Percentiles rank a stretch among this genome's conserved stretches.
phyloP scores from a whole-genome alignment of 2,888 invertebrate species.

The Tachina lurida region DNA sequence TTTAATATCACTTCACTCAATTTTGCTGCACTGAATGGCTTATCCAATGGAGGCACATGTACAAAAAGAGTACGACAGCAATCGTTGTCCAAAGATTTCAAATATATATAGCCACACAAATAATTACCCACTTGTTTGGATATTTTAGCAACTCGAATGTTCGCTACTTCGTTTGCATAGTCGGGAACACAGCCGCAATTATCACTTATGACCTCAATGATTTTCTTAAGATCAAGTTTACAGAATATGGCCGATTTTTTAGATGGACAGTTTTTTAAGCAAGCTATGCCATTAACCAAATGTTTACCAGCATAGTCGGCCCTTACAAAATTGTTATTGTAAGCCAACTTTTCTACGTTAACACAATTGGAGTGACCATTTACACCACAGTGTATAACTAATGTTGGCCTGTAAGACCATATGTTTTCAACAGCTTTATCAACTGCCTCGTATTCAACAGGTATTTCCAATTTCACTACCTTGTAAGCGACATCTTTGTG shows the following conservation, averaged over 20 bases:
- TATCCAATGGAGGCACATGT: slow-evolving; percentile 88
- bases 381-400: slow-evolving; percentile 83
- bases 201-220: slow-evolving; percentile 80
- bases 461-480: slow-evolving; percentile 85
- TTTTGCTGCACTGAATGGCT: slow-evolving; percentile 86
- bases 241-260: slow-evolving; percentile 75
- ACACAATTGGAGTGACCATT: slow-evolving; percentile 79
- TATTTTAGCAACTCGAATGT: slow-evolving; percentile 68
- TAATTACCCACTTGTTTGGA: slow-evolving; percentile 84
- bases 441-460: slow-evolving; percentile 87
- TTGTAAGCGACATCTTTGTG: slow-evolving; percentile 82
- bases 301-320: slow-evolving; percentile 79
- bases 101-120: slow-evolving; percentile 91
- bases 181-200: slow-evolving; percentile 75
- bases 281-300: slow-evolving; percentile 74
- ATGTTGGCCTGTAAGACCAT: slow-evolving; percentile 86
- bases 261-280: slow-evolving; percentile 73
- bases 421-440: slow-evolving; percentile 85
- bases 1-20: slow-evolving; percentile 84
- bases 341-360: slow-evolving; percentile 80
- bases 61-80: slow-evolving; percentile 86
- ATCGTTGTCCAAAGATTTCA: slow-evolving; percentile 87
- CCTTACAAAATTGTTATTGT: slow-evolving; percentile 80
- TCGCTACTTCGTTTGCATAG: not conserved
- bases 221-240: slow-evolving; percentile 82